phyloP scores from a whole-genome alignment of 2,888 invertebrate genomes.

The Philonicus albiceps region DNA sequence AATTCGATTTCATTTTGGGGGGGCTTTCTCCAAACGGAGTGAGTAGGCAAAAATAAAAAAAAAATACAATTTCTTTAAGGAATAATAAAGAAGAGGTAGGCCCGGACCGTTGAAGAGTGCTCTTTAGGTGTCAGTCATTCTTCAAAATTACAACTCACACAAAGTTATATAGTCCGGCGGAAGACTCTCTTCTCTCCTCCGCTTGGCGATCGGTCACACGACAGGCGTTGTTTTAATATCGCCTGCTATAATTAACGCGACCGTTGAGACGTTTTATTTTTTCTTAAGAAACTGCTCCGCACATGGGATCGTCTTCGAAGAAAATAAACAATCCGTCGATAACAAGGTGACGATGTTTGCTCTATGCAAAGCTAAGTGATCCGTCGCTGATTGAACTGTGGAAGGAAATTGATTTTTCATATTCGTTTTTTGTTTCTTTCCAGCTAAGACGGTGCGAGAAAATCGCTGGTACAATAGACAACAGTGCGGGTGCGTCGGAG shows the following conservation, averaged over 20 bases:
- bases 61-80: background rate
- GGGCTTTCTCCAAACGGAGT: background rate
- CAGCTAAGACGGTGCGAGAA: background rate
- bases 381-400: background rate
- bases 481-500: background rate
- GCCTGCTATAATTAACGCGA: background rate
- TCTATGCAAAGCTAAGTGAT: background rate
- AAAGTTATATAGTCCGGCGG: background rate
- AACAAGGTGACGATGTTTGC: constrained; percentile 19
- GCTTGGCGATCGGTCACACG: background rate
- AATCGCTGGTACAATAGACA: background rate
- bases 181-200: background rate
- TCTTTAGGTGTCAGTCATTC: background rate
- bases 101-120: background rate
- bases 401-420: background rate
- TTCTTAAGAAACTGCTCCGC: constrained; percentile 3
- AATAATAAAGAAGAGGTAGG: background rate
- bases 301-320: background rate
- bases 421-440: background rate
- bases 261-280: background rate
- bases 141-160: background rate
- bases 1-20: background rate
- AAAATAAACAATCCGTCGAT: constrained; percentile 16
- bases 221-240: background rate
- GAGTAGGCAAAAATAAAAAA: background rate